These are phyloP conservation scores for Bicyclus anynana DNA, from an alignment of 1,140 invertebrate species.

Conservation along the genomic window DNA sequence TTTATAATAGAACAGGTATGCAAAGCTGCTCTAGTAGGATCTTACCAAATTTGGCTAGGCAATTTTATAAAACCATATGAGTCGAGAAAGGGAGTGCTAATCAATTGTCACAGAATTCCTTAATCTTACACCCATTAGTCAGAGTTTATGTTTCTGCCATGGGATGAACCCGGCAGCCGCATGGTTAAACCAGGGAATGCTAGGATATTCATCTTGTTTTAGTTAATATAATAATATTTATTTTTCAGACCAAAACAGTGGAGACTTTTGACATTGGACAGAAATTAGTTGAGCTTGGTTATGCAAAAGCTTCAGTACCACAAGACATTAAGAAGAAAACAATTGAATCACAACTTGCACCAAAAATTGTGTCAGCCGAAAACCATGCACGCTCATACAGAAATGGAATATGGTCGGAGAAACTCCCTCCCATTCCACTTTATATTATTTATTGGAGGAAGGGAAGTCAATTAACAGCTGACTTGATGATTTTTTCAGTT, in stretches of 20 bases:
- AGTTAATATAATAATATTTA: background rate
- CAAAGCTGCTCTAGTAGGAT: too few relatives aligned
- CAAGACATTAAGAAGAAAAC: slow-evolving; percentile 53
- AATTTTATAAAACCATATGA: too few relatives aligned
- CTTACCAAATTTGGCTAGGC: too few relatives aligned
- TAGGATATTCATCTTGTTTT: background rate
- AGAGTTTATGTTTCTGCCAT: too few relatives aligned
- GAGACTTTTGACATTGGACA: slow-evolving; percentile 65
- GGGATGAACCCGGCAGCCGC: too few relatives aligned
- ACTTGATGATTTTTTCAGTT: slow-evolving; percentile 36
- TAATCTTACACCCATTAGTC: too few relatives aligned
- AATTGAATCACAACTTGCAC: slow-evolving; percentile 61
- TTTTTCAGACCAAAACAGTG: slow-evolving; percentile 56
- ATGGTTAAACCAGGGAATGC: too few relatives aligned
- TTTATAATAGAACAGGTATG: too few relatives aligned
- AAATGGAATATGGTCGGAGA: slow-evolving; percentile 64
- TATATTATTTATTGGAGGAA: slow-evolving; percentile 64
- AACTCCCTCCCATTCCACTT: slow-evolving; percentile 50
- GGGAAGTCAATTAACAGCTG: slow-evolving; percentile 39
- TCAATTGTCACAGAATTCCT: too few relatives aligned
- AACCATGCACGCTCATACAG: slow-evolving; percentile 51
- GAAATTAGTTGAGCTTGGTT: slow-evolving; percentile 66
- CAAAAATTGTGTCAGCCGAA: slow-evolving; percentile 56
- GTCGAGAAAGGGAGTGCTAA: too few relatives aligned
- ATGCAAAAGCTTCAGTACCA: slow-evolving; percentile 59